Base-by-base conservation (phyloP, 2,888 invertebrate genomes). In the Linnaemya tessellans region DNA sequence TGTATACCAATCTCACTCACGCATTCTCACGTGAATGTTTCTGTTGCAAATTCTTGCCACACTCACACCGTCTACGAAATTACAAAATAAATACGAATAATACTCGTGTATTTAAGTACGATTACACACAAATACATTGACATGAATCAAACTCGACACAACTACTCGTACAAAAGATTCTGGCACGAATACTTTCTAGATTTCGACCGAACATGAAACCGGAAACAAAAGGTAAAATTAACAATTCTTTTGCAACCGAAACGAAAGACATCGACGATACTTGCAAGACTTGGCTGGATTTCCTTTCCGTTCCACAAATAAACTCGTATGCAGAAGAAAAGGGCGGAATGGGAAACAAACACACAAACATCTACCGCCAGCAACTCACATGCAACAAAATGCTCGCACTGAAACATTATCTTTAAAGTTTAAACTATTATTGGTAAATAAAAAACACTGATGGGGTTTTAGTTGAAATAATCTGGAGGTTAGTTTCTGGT, bases 151-250 rank as follows among this genome's bases (percentile, higher is more conserved):
- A 70, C 22, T 11, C 2, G 18, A 56, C 13, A 58, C 46, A 13
- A 62, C 41, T n/a, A 41, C 41, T 35, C 30, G 1, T 3, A 11
- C 22, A 43, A 9, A 25, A 22, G 22, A 1, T 7, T 67, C 25
- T 46, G 46, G 11, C 11, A 41, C 38, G 13, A 38, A n/a, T 30
- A 60, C 46, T 25, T 41, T 41, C 35, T 58, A 13, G 20, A 18
- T 41, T 10, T 68, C 13, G 38, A 43, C 77, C 80, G 84, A 68
- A 80, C 87, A 84, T 84, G 85, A 87, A 87, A 86, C 85, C 87
- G 86, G 87, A 85, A 85, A 84, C 84, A 74, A 84, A 86, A 85
- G 85, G 82, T 86, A 86, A 74, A 82, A 84, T 86, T 78, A 86
- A 80, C 75, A 84, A 68, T 80, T 64, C 80, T 43, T 84, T 73